Evolutionary conservation across 2,888 invertebrate genomes (phyloP).

Genomic region (Drosophila buzzatii): DNA sequence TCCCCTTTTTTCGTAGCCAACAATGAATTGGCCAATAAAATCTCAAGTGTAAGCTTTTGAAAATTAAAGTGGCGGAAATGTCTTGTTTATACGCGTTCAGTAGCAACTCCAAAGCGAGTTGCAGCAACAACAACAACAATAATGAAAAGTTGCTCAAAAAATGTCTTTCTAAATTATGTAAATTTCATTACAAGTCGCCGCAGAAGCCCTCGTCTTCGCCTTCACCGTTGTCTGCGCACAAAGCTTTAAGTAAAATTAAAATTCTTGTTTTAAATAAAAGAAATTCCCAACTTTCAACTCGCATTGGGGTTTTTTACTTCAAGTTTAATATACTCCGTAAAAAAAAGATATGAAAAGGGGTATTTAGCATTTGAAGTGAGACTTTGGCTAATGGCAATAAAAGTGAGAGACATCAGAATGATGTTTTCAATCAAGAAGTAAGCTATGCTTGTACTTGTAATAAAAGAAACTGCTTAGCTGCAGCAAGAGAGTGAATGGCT

Average conservation of each 20-base stretch:
- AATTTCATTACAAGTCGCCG: slow-evolving; percentile 74
- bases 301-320: slow-evolving; percentile 37
- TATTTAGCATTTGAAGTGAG: neutral
- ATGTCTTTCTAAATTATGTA: slow-evolving; percentile 80
- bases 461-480: too few relatives aligned
- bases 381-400: neutral
- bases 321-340: slow-evolving; percentile 2
- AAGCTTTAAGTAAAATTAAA: slow-evolving; percentile 75
- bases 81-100: slow-evolving; percentile 73
- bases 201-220: slow-evolving; percentile 7
- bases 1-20: slow-evolving; percentile 50
- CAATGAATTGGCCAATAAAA: slow-evolving; percentile 82
- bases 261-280: slow-evolving; percentile 68
- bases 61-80: slow-evolving; percentile 80
- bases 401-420: neutral
- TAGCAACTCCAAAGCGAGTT: slow-evolving; percentile 21
- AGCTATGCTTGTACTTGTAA: too few relatives aligned
- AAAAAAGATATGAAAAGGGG: neutral
- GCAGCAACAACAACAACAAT: neutral
- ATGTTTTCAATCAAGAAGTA: neutral
- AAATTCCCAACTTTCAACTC: slow-evolving; percentile 35
- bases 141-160: slow-evolving; percentile 64
- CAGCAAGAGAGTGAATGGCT: too few relatives aligned
- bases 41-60: slow-evolving; percentile 79
- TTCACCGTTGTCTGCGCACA: slow-evolving; percentile 33